phyloP scores from a whole-genome alignment of 2,113 vertebrate genomes.

The Clarias macrocephalus region DNA sequence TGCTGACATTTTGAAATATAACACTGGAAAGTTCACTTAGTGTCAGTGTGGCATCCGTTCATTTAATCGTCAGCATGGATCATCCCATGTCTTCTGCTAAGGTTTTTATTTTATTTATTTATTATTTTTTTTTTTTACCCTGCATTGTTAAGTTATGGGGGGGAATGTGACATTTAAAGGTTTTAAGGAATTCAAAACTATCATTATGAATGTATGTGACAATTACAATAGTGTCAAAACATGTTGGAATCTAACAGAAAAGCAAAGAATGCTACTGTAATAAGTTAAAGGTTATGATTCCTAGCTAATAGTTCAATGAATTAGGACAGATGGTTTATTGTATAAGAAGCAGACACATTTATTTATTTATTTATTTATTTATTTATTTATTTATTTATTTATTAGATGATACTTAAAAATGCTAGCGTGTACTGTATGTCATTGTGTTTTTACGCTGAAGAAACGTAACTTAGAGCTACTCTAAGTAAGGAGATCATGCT shows the following conservation, averaged over 20 bases:
- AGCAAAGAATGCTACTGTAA: background rate
- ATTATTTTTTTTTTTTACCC: background rate
- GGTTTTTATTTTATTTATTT: too few relatives aligned
- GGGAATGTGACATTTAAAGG: slow-evolving; percentile 47
- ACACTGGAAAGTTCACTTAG: slow-evolving; percentile 32
- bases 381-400: background rate
- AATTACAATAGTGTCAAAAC: background rate
- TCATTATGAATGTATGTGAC: background rate
- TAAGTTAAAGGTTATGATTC: too few relatives aligned
- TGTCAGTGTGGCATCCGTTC: slow-evolving; percentile 1
- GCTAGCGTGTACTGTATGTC: background rate
- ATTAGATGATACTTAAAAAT: too few relatives aligned
- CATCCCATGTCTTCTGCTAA: slow-evolving; percentile 12
- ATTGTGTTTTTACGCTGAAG: background rate
- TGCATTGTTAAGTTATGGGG: slow-evolving; percentile 6
- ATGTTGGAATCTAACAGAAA: background rate
- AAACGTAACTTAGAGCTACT: background rate
- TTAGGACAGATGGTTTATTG: background rate
- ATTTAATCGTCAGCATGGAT: slow-evolving; percentile 3
- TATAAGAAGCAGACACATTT: background rate
- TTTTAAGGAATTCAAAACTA: slow-evolving; percentile 16
- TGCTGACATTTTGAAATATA: slow-evolving; percentile 49
- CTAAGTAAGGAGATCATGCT: background rate
- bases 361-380: too few relatives aligned
- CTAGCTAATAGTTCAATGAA: background rate